Conservation (phyloP, 2,797 vertebrate genomes). For the Arrhamphus sclerolepis region DNA sequence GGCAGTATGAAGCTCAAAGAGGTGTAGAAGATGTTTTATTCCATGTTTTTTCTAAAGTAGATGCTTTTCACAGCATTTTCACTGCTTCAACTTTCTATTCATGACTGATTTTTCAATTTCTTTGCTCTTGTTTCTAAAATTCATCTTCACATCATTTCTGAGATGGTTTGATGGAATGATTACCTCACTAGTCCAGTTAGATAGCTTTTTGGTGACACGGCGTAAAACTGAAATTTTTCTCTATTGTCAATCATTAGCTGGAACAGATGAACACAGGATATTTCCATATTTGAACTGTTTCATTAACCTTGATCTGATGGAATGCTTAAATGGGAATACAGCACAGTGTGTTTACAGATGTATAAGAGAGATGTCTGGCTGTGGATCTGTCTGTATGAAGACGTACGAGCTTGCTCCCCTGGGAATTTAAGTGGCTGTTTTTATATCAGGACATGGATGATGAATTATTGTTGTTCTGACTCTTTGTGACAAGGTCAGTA, state of each 20-base stretch:
- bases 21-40: background rate
- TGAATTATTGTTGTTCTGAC: conserved; percentile 49
- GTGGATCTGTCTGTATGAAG: conserved; percentile 33
- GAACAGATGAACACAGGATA: background rate
- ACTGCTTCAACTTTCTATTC: background rate
- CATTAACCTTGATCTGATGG: too few species aligned
- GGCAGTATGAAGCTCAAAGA: conserved; percentile 4
- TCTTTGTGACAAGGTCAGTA: conserved; percentile 48
- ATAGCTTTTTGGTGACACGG: background rate
- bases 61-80: background rate
- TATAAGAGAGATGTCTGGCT: conserved; percentile 8
- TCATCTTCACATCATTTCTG: too few species aligned
- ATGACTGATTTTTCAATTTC: background rate
- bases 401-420: conserved; percentile 22
- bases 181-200: background rate
- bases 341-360: background rate
- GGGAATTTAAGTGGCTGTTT: conserved; percentile 45
- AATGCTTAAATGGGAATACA: background rate
- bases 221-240: background rate
- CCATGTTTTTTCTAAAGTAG: background rate
- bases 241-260: background rate
- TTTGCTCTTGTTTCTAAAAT: background rate
- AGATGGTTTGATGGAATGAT: too few species aligned
- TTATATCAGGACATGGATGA: conserved; percentile 50
- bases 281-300: too few species aligned